phyloP scores from a whole-genome alignment of 2,888 invertebrate species.

The Hemithea aestivaria region DNA sequence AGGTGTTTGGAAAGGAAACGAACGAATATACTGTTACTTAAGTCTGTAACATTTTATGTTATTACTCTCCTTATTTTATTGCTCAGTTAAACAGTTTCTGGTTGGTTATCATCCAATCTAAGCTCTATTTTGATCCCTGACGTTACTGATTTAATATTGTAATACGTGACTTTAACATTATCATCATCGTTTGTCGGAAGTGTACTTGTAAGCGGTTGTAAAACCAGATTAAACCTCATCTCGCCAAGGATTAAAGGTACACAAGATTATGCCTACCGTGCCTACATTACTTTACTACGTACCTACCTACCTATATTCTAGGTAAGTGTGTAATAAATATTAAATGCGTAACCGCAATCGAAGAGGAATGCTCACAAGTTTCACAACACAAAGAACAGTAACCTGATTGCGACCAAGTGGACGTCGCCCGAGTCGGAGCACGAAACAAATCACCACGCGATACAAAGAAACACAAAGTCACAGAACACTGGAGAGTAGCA shows the following conservation, averaged over 20 bases:
- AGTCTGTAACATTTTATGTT: too few species aligned
- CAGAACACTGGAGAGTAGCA: constrained; percentile 33
- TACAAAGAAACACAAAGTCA: constrained; percentile 56
- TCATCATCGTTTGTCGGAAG: constrained; percentile 7
- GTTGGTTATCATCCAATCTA: too few species aligned
- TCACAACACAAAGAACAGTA: constrained; percentile 62
- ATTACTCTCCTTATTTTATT: too few species aligned
- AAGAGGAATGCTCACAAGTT: constrained; percentile 37
- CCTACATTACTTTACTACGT: constrained; percentile 27
- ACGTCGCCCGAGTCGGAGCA: constrained; percentile 32
- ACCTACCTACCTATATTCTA: too few species aligned
- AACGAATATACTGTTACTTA: too few species aligned
- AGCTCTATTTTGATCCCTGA: too few species aligned
- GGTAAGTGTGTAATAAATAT: too few species aligned
- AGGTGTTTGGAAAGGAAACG: not conserved
- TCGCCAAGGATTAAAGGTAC: constrained; percentile 49
- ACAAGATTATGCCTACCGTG: constrained; percentile 5
- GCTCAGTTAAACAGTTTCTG: too few species aligned
- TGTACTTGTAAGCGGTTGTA: constrained; percentile 17
- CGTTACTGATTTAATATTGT: too few species aligned
- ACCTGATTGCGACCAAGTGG: constrained; percentile 41
- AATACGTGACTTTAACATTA: constrained; percentile 21
- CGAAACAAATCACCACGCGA: constrained; percentile 45
- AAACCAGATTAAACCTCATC: constrained; percentile 51
- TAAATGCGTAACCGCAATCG: constrained; percentile 45